These are phyloP conservation scores for Tipula vernalis DNA, from an alignment of 2,888 invertebrate species.

Conservation along the genomic window DNA sequence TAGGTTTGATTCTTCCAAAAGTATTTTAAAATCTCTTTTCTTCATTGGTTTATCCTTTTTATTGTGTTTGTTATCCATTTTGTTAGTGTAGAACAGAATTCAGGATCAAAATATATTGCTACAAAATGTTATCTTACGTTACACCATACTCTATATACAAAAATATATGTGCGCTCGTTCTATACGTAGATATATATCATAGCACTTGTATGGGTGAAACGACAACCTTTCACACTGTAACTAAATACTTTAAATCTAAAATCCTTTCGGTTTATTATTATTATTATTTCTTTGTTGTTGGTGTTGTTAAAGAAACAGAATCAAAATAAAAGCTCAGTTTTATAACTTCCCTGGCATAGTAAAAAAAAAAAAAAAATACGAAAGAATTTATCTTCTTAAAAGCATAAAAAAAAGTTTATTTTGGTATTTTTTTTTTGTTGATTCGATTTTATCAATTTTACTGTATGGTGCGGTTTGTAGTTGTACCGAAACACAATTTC, in stretches of 20 bases:
- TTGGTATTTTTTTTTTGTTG: neutral
- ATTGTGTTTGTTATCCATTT: neutral
- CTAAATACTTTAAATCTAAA: neutral
- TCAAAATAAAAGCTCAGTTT: neutral
- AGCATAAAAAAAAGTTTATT: neutral
- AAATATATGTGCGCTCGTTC: neutral
- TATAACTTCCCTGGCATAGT: neutral
- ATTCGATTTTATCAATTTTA: neutral
- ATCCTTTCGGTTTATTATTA: constrained; percentile 4
- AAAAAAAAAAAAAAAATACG: neutral
- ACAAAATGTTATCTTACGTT: neutral
- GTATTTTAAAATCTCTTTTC: neutral
- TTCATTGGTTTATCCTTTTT: neutral
- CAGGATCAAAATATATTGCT: neutral
- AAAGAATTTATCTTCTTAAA: neutral
- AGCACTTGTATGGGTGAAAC: neutral
- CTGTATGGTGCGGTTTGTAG: neutral
- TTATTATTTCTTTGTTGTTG: neutral
- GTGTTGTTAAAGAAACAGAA: neutral
- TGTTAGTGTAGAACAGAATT: neutral
- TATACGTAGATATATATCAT: neutral
- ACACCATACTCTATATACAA: neutral
- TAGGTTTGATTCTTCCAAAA: neutral
- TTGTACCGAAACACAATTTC: neutral
- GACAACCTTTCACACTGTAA: neutral